Base-by-base conservation (phyloP, 92 coral and sea anemone species). In the Porites evermanni region DNA sequence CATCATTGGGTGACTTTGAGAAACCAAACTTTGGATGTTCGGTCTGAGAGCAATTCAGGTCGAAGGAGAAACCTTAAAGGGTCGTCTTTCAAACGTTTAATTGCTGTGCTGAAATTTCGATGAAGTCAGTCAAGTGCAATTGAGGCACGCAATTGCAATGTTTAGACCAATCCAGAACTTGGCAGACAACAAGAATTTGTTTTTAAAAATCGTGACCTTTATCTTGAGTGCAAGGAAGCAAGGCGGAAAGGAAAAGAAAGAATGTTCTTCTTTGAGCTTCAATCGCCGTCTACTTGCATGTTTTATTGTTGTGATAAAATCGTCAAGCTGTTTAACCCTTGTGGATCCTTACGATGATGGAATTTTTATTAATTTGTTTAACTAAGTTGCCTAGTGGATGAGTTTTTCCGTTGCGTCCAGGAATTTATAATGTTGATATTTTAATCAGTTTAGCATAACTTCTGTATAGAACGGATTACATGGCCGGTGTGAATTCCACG, bases 301-400 rank as follows among this genome's bases (percentile, higher is more conserved):
- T 79, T 29, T 29, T 53, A 10, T 32, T 81, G 7, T 59, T 59
- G 77, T 59, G 78, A 58, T 70, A 81, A 70, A 70, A 81, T 81
- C 69, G 52, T 54, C 78, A 54, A 70, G 59, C 70, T 81, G 78
- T 81, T 81, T 81, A 81, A 56, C 86, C 60, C 1, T 53, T 74
- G 78, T 26, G 76, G 66, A 69, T n/a, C 29, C 20, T 70, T 70
- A 70, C 78, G 59, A 23, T 75, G 58, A 32, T 38, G 47, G 10
- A 66, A 69, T 54, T 71, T 81, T 70, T 71, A 18, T 81, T 70
- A 53, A 58, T 81, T 71, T 29, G 77, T 58, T 70, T 24, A 70
- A 16, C 76, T 32, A 70, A 81, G 17, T 11, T 17, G 16, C 77
- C 75, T 4, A 29, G 32, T 29, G 26, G 58, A 59, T 70, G 38